Percentiles rank a stretch among this genome's conserved stretches.
These are phyloP conservation scores for Tribolium madens DNA, from an alignment of 1,140 invertebrate genomes.

Conservation along the genomic window DNA sequence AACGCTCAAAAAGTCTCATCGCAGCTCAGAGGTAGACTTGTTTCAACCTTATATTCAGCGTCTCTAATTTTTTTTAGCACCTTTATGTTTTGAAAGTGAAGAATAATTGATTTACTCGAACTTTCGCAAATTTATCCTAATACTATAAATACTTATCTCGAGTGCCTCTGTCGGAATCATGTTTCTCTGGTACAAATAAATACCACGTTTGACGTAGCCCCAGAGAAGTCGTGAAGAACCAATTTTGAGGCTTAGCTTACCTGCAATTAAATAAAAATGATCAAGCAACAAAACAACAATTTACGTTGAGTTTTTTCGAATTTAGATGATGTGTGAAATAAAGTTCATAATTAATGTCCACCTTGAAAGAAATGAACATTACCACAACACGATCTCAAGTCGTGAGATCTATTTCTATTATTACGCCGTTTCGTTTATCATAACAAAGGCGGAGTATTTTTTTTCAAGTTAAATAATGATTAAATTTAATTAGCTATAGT, in stretches of 20 bases:
- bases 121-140: no score
- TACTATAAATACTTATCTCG: no score
- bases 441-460: neutral
- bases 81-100: no score
- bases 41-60: no score
- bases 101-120: no score
- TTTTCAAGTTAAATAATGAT: constrained; percentile 2
- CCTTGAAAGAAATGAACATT: neutral
- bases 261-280: neutral
- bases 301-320: constrained; percentile 13
- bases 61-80: no score
- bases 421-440: neutral
- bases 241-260: constrained; percentile 14
- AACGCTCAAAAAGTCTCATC: no score
- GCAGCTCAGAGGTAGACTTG: no score
- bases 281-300: neutral
- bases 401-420: neutral
- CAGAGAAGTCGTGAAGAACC: constrained; percentile 29
- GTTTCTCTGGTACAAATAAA: neutral
- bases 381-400: neutral
- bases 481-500: constrained; percentile 35
- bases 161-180: no score
- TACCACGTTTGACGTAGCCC: constrained; percentile 5
- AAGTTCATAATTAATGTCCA: constrained; percentile 8
- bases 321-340: neutral